Percentiles rank a stretch among this genome's conserved stretches.
Conservation (phyloP, 2,797 vertebrate species). For the Lacerta bilineata region DNA sequence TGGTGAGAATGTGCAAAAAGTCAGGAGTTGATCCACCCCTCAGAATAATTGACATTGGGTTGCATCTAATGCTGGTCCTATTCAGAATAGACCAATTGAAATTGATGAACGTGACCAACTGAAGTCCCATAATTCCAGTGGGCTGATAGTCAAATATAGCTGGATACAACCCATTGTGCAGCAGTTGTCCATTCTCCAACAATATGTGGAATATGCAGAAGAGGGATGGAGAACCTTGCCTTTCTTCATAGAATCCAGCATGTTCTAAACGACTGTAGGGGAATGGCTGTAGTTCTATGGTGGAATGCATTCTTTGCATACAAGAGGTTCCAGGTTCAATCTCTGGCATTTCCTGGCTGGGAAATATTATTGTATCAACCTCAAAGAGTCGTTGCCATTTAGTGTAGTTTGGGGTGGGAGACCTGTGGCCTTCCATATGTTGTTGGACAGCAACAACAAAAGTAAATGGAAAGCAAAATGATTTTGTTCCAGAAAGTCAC, state of each 20-base stretch:
- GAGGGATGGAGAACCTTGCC: background rate
- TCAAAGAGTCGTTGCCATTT: background rate
- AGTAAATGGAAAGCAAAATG: background rate
- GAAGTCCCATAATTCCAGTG: no score
- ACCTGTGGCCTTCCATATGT: background rate
- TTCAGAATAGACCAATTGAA: no score
- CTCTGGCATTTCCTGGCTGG: background rate
- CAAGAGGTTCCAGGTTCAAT: background rate
- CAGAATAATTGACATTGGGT: no score
- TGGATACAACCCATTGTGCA: background rate
- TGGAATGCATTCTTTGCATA: background rate
- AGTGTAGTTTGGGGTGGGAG: no score
- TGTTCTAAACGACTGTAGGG: background rate
- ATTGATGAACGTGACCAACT: no score
- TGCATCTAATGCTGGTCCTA: no score
- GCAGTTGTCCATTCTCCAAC: background rate
- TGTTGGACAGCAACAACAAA: background rate
- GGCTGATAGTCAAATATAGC: no score
- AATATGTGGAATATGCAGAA: background rate
- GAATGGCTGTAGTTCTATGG: background rate
- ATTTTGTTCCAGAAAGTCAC: no score
- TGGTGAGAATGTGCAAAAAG: background rate
- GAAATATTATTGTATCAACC: background rate
- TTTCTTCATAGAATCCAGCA: background rate
- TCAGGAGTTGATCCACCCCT: background rate